Conservation (phyloP, 2,113 vertebrate genomes). For the Hemibagrus wyckioides region DNA sequence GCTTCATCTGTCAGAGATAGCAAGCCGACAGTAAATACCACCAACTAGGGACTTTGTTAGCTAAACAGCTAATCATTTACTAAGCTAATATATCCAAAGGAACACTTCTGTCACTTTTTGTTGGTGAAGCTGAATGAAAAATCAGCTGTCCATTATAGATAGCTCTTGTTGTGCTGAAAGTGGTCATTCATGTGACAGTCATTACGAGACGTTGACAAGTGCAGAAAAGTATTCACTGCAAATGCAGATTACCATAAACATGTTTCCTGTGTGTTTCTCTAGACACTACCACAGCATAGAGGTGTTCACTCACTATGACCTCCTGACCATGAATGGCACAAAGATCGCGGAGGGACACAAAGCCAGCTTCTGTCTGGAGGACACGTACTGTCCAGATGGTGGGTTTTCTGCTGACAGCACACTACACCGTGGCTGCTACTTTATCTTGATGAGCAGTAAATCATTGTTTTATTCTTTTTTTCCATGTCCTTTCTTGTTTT, state of each 20-base stretch:
- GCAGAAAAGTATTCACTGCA: background rate
- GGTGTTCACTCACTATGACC: slow-evolving; percentile 96
- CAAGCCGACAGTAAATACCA: background rate
- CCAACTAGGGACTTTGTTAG: background rate
- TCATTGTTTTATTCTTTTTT: background rate
- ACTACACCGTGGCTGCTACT: background rate
- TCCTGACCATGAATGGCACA: slow-evolving; percentile 90
- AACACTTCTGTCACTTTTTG: background rate
- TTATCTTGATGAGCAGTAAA: background rate
- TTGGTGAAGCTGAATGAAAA: background rate
- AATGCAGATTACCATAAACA: background rate
- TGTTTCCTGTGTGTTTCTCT: slow-evolving; percentile 29
- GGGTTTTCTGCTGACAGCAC: background rate
- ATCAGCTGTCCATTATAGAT: background rate
- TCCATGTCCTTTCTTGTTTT: background rate
- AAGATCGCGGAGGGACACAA: slow-evolving; percentile 96
- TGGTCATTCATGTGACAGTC: background rate
- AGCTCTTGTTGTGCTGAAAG: background rate
- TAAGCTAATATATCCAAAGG: background rate
- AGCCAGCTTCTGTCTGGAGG: slow-evolving; percentile 97
- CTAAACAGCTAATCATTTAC: background rate
- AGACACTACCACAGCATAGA: slow-evolving; percentile 99
- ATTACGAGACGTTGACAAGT: background rate
- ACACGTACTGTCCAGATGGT: slow-evolving; percentile 89
- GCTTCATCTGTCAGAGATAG: background rate